These are phyloP conservation scores for Microchrysa polita DNA, from an alignment of 2,888 invertebrate genomes.

Conservation along the genomic window DNA sequence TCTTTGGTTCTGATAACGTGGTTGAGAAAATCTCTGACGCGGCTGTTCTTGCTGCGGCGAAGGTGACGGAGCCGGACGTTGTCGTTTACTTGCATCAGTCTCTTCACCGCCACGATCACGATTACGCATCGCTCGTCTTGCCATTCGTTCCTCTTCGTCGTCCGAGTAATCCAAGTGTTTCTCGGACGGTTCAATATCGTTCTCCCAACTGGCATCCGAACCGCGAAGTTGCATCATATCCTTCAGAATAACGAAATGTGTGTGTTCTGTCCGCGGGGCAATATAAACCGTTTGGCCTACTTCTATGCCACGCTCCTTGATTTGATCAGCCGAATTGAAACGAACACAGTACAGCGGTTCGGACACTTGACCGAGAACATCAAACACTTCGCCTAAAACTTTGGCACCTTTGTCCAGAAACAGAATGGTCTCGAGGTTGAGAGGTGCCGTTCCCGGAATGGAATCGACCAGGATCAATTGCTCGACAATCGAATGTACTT, in stretches of 20 bases:
- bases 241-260: constrained; percentile 78
- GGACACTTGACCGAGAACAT: constrained; percentile 88
- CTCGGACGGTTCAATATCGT: constrained; percentile 82
- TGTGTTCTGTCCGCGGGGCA: constrained; percentile 81
- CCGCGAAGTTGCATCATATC: constrained; percentile 81
- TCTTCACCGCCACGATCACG: constrained; percentile 59
- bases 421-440: constrained; percentile 87
- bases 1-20: constrained; percentile 49
- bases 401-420: constrained; percentile 83
- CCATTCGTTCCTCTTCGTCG: constrained; percentile 81
- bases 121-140: constrained; percentile 62
- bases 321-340: constrained; percentile 84
- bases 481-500: constrained; percentile 76
- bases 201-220: constrained; percentile 88
- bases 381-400: constrained; percentile 84
- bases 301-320: constrained; percentile 72
- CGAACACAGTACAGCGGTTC: constrained; percentile 91
- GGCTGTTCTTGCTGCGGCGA: neutral
- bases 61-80: constrained; percentile 11
- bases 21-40: neutral
- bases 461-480: constrained; percentile 81
- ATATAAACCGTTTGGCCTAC: constrained; percentile 81
- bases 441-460: constrained; percentile 76
- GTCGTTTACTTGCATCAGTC: constrained; percentile 43
- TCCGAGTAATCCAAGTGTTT: constrained; percentile 83